Percentiles rank a stretch among this genome's conserved stretches.
phyloP scores from a whole-genome alignment of 2,888 invertebrate genomes.

The Platycheirus albimanus region DNA sequence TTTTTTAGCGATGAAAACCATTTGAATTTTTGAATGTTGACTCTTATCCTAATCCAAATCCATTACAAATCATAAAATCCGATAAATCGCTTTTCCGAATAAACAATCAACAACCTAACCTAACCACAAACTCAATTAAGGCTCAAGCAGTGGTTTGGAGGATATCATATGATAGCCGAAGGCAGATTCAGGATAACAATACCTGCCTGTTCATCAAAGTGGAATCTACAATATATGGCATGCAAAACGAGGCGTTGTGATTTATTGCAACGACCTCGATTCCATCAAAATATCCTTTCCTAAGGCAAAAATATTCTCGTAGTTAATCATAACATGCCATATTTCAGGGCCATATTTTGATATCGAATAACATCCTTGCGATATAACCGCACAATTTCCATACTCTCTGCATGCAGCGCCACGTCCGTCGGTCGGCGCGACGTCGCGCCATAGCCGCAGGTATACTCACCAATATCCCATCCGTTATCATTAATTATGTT shows the following conservation, averaged over 20 bases:
- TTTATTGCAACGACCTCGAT: constrained; percentile 10
- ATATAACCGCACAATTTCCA: constrained; percentile 9
- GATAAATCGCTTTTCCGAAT: not conserved
- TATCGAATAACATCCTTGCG: not conserved
- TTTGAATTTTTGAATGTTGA: too few species aligned
- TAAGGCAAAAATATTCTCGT: not conserved
- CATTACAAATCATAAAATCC: not conserved
- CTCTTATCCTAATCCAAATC: not conserved
- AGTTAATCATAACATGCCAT: constrained; percentile 1
- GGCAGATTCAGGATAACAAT: not conserved
- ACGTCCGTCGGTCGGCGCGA: too few species aligned
- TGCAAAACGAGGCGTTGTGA: not conserved
- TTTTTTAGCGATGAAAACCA: too few species aligned
- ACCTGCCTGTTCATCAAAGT: not conserved
- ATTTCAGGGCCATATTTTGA: constrained; percentile 11
- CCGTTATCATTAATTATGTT: constrained; percentile 86
- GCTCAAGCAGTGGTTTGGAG: not conserved
- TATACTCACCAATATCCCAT: constrained; percentile 91
- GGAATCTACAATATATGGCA: too few species aligned
- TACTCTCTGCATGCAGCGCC: not conserved
- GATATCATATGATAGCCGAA: constrained; percentile 1
- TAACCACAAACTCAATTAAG: constrained; percentile 1
- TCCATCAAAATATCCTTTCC: not conserved
- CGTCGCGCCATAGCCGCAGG: too few species aligned
- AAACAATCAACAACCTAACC: not conserved